Evolutionary conservation across 2,888 invertebrate genomes (phyloP).

Genomic region (Epinotia nisella): DNA sequence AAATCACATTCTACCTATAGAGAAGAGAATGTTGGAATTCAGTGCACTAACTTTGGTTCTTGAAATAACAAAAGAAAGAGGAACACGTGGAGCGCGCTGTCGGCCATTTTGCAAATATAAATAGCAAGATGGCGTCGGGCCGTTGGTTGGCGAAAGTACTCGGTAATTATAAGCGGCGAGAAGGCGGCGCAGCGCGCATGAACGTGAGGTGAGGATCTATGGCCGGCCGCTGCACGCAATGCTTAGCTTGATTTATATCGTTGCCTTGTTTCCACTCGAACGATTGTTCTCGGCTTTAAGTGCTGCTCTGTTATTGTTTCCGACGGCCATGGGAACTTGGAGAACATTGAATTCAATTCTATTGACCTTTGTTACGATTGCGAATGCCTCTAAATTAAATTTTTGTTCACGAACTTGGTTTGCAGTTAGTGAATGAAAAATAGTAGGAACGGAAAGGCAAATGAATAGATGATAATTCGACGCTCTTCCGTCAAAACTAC

Average conservation of each 20-base stretch:
- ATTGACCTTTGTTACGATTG: constrained; percentile 68
- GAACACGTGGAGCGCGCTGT: constrained; percentile 72
- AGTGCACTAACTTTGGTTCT: constrained; percentile 57
- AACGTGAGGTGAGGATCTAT: constrained; percentile 78
- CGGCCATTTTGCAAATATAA: constrained; percentile 82
- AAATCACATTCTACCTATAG: constrained; percentile 39
- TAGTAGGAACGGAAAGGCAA: background rate
- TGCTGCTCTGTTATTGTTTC: constrained; percentile 77
- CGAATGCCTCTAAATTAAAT: constrained; percentile 54
- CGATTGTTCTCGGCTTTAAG: constrained; percentile 80
- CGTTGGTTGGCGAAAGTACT: constrained; percentile 82
- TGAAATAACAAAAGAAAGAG: constrained; percentile 74
- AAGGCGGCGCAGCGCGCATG: constrained; percentile 60
- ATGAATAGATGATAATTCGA: background rate
- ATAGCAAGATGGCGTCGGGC: constrained; percentile 81
- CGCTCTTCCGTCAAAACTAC: background rate
- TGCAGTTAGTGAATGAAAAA: background rate
- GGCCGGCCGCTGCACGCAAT: constrained; percentile 78
- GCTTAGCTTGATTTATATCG: constrained; percentile 82
- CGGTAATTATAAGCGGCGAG: constrained; percentile 78
- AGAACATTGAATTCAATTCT: constrained; percentile 61
- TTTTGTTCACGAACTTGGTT: constrained; percentile 59
- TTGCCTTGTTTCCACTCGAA: constrained; percentile 78
- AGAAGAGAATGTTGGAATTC: constrained; percentile 46
- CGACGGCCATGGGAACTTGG: constrained; percentile 72